A percentile compares a stretch with the other conserved stretches of the same genome.
Conservation (phyloP, 2,113 vertebrate species). For the Chloebia gouldiae region DNA sequence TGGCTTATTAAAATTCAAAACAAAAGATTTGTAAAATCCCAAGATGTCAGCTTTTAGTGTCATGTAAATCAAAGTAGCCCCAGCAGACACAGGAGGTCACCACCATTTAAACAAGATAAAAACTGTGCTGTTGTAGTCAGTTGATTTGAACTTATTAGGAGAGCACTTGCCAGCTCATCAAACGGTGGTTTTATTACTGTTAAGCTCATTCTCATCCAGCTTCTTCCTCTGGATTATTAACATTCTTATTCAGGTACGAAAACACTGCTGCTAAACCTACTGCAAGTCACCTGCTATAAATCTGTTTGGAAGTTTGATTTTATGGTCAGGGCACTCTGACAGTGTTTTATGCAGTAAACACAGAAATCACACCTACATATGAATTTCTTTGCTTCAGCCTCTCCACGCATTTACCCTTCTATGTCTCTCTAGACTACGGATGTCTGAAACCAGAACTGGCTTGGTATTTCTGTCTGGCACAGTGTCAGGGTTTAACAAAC, state of each 20-base stretch:
- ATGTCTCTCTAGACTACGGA: background rate
- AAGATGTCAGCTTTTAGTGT: background rate
- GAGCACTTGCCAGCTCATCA: background rate
- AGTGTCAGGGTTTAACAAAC: background rate
- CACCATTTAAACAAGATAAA: background rate
- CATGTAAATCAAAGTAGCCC: background rate
- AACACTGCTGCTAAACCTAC: background rate
- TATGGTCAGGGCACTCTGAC: background rate
- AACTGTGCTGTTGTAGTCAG: background rate
- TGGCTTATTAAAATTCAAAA: background rate
- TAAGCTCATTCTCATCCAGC: background rate
- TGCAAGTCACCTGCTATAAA: background rate
- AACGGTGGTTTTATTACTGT: background rate
- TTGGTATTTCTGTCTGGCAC: background rate
- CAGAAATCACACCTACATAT: background rate
- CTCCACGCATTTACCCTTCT: background rate
- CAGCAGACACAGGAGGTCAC: background rate
- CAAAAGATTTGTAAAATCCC: background rate
- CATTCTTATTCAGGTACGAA: background rate
- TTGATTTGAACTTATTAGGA: background rate
- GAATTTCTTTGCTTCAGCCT: background rate
- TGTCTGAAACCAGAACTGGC: background rate
- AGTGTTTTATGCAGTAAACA: background rate
- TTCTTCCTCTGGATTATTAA: background rate
- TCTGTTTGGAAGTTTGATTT: background rate